phyloP scores from a whole-genome alignment of 2,888 invertebrate species.

The Hydriomena furcata region DNA sequence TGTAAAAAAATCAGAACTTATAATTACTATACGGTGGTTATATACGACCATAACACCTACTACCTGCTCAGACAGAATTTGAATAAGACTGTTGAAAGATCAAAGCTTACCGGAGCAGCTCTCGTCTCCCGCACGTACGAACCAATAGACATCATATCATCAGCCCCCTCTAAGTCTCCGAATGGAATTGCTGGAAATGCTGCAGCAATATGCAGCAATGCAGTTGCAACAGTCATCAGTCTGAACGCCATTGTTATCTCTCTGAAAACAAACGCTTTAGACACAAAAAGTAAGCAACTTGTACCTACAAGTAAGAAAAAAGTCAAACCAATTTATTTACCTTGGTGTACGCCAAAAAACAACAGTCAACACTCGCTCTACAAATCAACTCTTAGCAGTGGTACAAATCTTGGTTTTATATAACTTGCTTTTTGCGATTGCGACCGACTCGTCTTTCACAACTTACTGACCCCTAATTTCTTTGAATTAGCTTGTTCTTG shows the following conservation, averaged over 20 bases:
- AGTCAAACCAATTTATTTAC: conserved; percentile 39
- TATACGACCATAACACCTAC: no score
- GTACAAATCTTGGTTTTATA: conserved; percentile 69
- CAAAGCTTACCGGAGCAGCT: conserved; percentile 71
- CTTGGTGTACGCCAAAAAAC: conserved; percentile 47
- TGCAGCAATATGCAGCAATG: conserved; percentile 53
- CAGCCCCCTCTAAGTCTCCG: conserved; percentile 66
- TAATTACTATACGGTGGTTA: no score
- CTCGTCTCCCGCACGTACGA: conserved; percentile 83
- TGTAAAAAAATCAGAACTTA: no score
- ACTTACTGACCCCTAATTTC: conserved; percentile 35
- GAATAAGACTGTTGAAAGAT: no score
- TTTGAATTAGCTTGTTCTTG: background rate
- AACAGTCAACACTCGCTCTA: conserved; percentile 48
- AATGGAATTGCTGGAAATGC: conserved; percentile 56
- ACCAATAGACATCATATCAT: conserved; percentile 81
- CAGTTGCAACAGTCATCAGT: conserved; percentile 50
- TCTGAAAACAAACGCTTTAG: conserved; percentile 30
- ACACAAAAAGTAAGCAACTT: background rate
- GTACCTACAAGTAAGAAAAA: conserved; percentile 16
- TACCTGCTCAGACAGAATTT: no score
- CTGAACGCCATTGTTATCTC: conserved; percentile 47
- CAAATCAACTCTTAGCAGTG: conserved; percentile 54
- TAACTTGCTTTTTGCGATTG: conserved; percentile 73
- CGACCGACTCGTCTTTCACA: conserved; percentile 63